Conservation (phyloP, 2,797 vertebrate genomes). For the Sebastes matsubarae region DNA sequence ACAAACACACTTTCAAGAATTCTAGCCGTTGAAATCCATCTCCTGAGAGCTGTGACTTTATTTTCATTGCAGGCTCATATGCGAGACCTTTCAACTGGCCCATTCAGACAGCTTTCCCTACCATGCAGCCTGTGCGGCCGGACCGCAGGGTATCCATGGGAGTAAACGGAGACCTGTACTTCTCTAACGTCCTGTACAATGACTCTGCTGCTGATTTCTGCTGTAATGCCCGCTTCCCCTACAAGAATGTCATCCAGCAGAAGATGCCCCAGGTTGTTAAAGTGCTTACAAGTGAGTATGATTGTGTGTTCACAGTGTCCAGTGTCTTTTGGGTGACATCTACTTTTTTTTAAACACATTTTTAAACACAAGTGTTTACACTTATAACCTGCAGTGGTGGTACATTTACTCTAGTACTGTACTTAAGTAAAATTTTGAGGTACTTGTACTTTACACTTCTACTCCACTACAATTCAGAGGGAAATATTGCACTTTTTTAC, state of each 20-base stretch:
- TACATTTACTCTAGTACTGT: no score
- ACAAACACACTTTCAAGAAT: background rate
- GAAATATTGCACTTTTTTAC: no score
- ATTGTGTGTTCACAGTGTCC: background rate
- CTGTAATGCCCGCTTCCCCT: slow-evolving; percentile 94
- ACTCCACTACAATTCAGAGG: no score
- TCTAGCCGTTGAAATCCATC: background rate
- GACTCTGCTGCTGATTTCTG: slow-evolving; percentile 93
- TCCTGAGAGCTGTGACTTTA: background rate
- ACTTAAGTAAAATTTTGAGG: no score
- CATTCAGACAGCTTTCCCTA: slow-evolving; percentile 78
- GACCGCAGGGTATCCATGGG: slow-evolving; percentile 95
- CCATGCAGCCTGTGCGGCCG: slow-evolving; percentile 93
- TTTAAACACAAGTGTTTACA: background rate
- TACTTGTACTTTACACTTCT: no score
- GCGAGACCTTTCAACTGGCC: slow-evolving; percentile 80
- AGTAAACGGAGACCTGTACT: slow-evolving; percentile 94
- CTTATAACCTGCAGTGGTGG: background rate
- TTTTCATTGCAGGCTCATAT: slow-evolving; percentile 67
- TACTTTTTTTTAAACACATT: background rate
- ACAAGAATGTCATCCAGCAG: slow-evolving; percentile 97
- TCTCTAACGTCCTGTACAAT: slow-evolving; percentile 92
- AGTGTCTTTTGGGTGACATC: background rate
- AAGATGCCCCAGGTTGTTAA: slow-evolving; percentile 96
- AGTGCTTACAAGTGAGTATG: slow-evolving; percentile 93